Percentiles rank a stretch among this genome's conserved stretches.
Evolutionary conservation across 2,113 vertebrate species (phyloP).

Genomic region (Trogon surrucura): DNA sequence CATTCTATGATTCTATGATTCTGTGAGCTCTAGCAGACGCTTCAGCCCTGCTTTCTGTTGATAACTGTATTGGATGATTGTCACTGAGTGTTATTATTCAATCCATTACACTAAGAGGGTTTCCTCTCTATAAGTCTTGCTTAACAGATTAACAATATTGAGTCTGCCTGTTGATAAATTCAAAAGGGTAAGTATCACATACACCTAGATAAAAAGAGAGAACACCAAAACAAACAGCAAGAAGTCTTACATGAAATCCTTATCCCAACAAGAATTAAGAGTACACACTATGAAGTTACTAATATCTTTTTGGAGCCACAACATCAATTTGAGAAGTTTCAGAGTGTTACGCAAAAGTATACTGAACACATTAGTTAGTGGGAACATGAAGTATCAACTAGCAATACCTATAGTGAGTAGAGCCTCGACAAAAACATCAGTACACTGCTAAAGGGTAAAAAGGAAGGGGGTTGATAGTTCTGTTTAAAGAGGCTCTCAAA

Average conservation of each 20-base stretch:
- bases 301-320: neutral
- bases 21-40: neutral
- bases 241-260: neutral
- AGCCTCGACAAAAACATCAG: neutral
- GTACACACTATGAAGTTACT: neutral
- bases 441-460: neutral
- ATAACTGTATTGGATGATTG: neutral
- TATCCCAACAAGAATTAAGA: neutral
- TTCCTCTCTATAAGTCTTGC: neutral
- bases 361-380: neutral
- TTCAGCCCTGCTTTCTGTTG: neutral
- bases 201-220: neutral
- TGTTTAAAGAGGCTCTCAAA: constrained; percentile 25
- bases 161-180: neutral
- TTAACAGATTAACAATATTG: neutral
- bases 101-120: neutral
- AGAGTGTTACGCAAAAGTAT: neutral
- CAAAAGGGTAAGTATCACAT: neutral
- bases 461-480: neutral
- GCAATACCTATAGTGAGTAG: neutral
- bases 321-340: neutral
- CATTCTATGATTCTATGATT: too few relatives aligned
- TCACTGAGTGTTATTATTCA: neutral
- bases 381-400: neutral
- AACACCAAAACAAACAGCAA: neutral